Conservation (phyloP, 1,140 invertebrate species). For the Medauroidea extradentata region DNA sequence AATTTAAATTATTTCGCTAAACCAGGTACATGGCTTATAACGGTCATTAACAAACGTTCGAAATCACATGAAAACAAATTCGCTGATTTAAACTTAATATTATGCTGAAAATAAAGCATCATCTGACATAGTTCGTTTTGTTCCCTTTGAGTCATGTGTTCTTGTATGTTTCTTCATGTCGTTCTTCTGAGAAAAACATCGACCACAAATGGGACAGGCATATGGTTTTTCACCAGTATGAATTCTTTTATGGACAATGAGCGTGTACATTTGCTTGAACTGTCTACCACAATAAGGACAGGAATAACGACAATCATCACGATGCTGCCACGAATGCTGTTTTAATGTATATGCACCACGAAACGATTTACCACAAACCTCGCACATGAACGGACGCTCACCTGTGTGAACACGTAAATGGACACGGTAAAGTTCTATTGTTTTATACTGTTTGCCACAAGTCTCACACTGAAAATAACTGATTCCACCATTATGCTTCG, state of each 20-base stretch:
- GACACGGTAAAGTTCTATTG: no score
- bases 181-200: constrained; percentile 42
- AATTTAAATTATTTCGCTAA: no score
- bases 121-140: no score
- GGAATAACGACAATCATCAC: constrained; percentile 1
- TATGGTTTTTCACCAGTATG: constrained; percentile 48
- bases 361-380: constrained; percentile 66
- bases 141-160: constrained; percentile 37
- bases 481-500: no score
- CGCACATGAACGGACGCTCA: constrained; percentile 65
- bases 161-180: constrained; percentile 46
- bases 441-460: no score
- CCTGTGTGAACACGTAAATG: constrained; percentile 48
- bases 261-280: not conserved
- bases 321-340: constrained; percentile 37
- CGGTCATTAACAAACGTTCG: no score
- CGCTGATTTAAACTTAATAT: no score
- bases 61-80: no score
- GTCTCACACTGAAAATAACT: no score
- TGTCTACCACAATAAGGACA: constrained; percentile 1
- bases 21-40: no score
- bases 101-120: no score
- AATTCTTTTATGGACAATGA: not conserved
- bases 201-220: constrained; percentile 36
- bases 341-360: constrained; percentile 67